Conservation (phyloP, 2,888 invertebrate genomes). For the Antitype chi region DNA sequence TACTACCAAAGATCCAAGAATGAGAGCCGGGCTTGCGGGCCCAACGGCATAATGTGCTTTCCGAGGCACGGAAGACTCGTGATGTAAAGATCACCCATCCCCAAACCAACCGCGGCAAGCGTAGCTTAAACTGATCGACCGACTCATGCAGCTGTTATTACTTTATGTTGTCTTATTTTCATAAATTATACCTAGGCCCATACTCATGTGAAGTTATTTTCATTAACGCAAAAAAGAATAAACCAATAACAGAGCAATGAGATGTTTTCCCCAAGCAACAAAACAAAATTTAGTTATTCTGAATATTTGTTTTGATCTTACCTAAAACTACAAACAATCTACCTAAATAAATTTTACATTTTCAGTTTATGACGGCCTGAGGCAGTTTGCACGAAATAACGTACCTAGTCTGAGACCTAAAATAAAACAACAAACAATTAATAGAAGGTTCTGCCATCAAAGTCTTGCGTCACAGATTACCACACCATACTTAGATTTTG, state of each 20-base stretch:
- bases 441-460: slow-evolving; percentile 3
- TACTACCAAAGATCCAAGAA: not conserved
- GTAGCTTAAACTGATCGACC: not conserved
- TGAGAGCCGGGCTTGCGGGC: not conserved
- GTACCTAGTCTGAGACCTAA: not conserved
- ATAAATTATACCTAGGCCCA: not conserved
- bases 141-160: not conserved
- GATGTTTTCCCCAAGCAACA: not conserved
- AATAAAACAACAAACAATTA: slow-evolving; percentile 21
- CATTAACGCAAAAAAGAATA: not conserved
- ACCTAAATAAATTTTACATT: not conserved
- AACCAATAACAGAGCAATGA: not conserved
- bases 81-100: not conserved
- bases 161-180: slow-evolving; percentile 19
- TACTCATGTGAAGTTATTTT: not conserved
- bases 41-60: not conserved
- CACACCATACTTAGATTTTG: slow-evolving; percentile 24
- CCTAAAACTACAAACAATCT: not conserved
- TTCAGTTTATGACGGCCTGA: not conserved
- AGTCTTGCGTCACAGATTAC: slow-evolving; percentile 26
- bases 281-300: not conserved
- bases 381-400: slow-evolving; percentile 5
- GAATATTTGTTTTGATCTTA: not conserved
- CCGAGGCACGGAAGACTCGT: not conserved
- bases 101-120: not conserved